phyloP scores from a whole-genome alignment of 2,113 vertebrate genomes.

The Neomonachus schauinslandi region DNA sequence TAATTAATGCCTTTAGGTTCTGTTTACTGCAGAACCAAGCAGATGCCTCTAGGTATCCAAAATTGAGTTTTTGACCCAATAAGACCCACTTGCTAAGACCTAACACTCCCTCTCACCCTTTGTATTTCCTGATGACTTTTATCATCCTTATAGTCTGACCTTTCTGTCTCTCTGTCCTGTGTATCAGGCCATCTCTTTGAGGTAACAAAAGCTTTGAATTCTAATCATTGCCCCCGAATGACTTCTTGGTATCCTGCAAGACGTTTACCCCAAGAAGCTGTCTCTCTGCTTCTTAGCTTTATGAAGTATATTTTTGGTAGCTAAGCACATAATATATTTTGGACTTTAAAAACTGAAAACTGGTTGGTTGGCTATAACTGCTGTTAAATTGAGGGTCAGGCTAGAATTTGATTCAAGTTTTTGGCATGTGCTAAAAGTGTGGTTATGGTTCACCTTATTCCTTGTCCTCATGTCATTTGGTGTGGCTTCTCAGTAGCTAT shows the following conservation, averaged over 20 bases:
- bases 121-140: neutral
- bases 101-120: neutral
- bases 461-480: neutral
- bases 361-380: neutral
- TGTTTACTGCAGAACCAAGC: neutral
- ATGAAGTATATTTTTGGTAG: neutral
- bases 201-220: constrained; percentile 59
- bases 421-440: neutral
- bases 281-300: neutral
- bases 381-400: neutral
- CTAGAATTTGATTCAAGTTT: neutral
- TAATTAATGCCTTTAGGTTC: neutral
- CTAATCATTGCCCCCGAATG: neutral
- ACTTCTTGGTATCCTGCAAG: neutral
- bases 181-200: constrained; percentile 15
- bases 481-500: neutral
- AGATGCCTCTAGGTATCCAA: neutral
- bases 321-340: neutral
- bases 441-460: neutral
- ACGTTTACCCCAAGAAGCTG: neutral
- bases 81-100: neutral
- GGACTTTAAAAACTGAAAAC: neutral
- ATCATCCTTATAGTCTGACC: neutral
- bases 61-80: neutral
- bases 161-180: constrained; percentile 28